Conservation (phyloP, 2,113 vertebrate genomes). For the Myodes glareolus region DNA sequence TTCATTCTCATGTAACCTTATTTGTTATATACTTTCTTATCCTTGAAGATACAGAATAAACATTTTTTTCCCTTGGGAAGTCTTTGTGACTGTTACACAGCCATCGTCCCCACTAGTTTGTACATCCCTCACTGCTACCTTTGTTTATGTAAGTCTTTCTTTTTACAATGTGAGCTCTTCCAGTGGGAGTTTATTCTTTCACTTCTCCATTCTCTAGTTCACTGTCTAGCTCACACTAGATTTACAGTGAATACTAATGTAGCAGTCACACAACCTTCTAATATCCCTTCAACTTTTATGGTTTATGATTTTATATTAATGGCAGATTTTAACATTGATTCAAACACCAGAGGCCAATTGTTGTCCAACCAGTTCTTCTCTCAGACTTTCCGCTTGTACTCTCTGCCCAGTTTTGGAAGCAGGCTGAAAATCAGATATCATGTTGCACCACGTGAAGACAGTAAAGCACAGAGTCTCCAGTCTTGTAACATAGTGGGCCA, state of each 20-base stretch:
- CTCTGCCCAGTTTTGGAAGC: background rate
- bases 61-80: background rate
- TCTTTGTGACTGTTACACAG: background rate
- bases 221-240: background rate
- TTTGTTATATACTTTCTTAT: conserved; percentile 11
- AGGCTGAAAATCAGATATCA: background rate
- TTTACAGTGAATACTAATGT: background rate
- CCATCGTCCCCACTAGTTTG: background rate
- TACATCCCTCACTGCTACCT: background rate
- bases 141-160: background rate
- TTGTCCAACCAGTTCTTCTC: background rate
- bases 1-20: background rate
- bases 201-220: background rate
- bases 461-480: background rate
- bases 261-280: background rate
- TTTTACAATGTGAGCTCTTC: background rate
- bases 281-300: background rate
- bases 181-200: background rate
- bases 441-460: fast-evolving
- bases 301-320: conserved; percentile 14
- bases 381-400: background rate
- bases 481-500: background rate
- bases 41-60: background rate
- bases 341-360: background rate
- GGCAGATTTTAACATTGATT: background rate